Evolutionary conservation across 1,140 invertebrate species (phyloP), one percentile per base, ranked within the genome.

Genomic region (Littorina saxatilis): DNA sequence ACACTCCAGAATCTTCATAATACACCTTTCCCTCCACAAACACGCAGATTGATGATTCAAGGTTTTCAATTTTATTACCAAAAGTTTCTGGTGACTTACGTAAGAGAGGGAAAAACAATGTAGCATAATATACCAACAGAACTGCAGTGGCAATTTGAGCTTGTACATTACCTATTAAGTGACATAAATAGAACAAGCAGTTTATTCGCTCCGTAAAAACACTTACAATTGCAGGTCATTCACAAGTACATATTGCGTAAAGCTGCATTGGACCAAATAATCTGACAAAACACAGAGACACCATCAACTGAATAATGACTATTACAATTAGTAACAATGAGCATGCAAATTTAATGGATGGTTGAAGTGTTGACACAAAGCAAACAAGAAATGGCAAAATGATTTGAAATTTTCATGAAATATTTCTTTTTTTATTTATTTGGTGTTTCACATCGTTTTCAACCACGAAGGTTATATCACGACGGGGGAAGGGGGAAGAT

Each of bases 101-200:
- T 9, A 29, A 7, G 58, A 61, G 9, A 29, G 58, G n/a, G 5
- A 61, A 61, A 61, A 47, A 47, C 43, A 47, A 47, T 9, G 17
- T 9, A 61, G 58, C 58, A 61, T 29, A 61, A 5, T 61, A 29
- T 61, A 61, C 58, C n/a, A 23, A 61, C 58, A 61, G 58, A 47
- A 47, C 43, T 47, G 43, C 43, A 47, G 43, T 9, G 4, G 58
- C 58, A 23, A 61, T 4, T 61, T 61, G 58, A 61, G 58, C 58
- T 5, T 61, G 27, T 61, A 61, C 58, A 61, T 61, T 47, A 47
- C 17, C 43, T 47, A 47, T 47, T 9, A 47, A 9, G 43, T 47
- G 43, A 47, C 58, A 61, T 61, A 61, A 61, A 61, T n/a, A n/a
- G 27, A 61, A 61, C 27, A 29, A 61, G 20, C 58, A 61, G 58